Evolutionary conservation across 2,797 vertebrate species (phyloP).

Genomic region (Protonibea diacanthus): DNA sequence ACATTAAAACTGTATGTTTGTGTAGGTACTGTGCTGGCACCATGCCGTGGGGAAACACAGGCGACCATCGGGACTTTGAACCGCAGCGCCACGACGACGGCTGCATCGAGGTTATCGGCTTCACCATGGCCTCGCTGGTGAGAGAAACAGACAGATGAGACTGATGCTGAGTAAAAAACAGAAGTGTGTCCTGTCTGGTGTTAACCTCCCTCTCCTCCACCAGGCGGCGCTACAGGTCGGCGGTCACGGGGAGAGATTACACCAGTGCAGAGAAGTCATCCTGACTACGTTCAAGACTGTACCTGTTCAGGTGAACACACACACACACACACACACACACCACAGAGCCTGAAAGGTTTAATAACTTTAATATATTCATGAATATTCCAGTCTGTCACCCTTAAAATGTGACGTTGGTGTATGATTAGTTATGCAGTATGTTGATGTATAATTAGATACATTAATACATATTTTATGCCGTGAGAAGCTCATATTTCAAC

Average conservation of each 20-base stretch:
- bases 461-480: not conserved
- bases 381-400: not conserved
- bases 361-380: not conserved
- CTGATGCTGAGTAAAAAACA: not conserved
- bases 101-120: conserved; percentile 98
- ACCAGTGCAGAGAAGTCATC: conserved; percentile 97
- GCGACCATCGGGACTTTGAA: conserved; percentile 97
- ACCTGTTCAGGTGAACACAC: conserved; percentile 93
- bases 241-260: conserved; percentile 94
- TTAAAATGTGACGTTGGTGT: not conserved
- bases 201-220: conserved; percentile 34
- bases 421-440: not conserved
- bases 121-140: conserved; percentile 98
- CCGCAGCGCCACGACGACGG: conserved; percentile 98
- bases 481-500: not conserved
- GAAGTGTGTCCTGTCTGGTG: not conserved
- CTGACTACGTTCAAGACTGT: conserved; percentile 96
- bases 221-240: conserved; percentile 98
- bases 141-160: conserved; percentile 54
- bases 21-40: conserved; percentile 98
- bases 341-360: not conserved
- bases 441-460: not conserved
- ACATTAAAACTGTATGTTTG: not conserved
- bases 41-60: conserved; percentile 99
- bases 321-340: no score